Base-by-base conservation (phyloP, 1,140 invertebrate species). In the Aphaenogaster ashmeadi region DNA sequence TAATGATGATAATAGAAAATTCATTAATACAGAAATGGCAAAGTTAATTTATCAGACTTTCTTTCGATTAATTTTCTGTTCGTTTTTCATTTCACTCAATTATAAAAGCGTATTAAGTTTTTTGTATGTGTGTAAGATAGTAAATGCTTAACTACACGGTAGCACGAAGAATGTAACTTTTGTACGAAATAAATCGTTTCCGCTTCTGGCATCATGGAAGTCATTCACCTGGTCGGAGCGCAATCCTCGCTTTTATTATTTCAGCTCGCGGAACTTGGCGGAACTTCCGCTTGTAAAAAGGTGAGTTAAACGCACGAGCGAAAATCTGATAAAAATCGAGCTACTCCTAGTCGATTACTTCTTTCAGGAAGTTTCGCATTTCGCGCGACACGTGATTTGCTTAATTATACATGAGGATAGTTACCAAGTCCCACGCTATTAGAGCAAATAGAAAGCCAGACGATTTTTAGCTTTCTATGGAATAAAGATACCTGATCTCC, bases 381-480 rank as follows among this genome's bases (percentile, higher is more conserved):
- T 50, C n/a, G 18, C 38, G 33, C 15, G 88, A 33, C 50, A 15
- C 11, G 41, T 62, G 33, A 44, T 77, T 38, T 71, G 21, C 0
- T 64, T 27, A 36, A 52, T 50, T 80, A 50, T 36, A 27, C 6
- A 41, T 41, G 54, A 72, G 21, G 44, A 84, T 83, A 72, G 27
- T 58, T 83, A 72, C 44, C 27, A 11, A 56, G 64, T 72, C 74
- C 9, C 13, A 81, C 62, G 52, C 50, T 79, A 75, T 86, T 78
- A 54, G 13, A 38, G 33, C 36, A 67, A 56, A 60, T 88, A 86
- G 90, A 91, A 91, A 91, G 89, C 60, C 3, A n/a, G 75, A 87
- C 69, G 64, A 83, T 90, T 90, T 91, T 85, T 85, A 74, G 83
- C 89, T 89, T 77, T 90, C 90, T 75, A 60, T 77, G 18, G 27